Evolutionary conservation across 2,888 invertebrate genomes (phyloP), one percentile per base, ranked within the genome.

Genomic region (Cosmorhoe ocellata): DNA sequence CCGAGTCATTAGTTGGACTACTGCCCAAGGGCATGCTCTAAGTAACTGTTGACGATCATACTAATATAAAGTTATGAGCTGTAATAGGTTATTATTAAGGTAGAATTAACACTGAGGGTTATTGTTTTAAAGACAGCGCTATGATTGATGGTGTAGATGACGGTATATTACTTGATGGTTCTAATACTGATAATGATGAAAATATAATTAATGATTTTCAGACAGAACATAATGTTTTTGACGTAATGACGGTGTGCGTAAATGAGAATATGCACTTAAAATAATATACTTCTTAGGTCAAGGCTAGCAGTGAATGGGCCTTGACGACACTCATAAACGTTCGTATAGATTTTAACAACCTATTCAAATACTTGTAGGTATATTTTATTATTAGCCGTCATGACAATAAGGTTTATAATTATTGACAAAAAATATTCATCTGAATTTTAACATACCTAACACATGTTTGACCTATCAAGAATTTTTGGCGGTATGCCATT

Each of bases 81-180:
- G 64, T 84, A 84, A 84, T 82, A 81, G 77, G 66, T 81, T 84
- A 86, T 87, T 87, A 84, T 81, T 76, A 75, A 63, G 75, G 66
- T 66, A 67, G 77, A 79, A 83, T 87, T 85, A 83, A 83, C 82
- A 79, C 69, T 59, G 63, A 64, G 57, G 74, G 78, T 85, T 83
- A 87, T 88, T 88, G 86, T 88, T 87, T 87, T 85, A 85, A 81
- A 81, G 84, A 84, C 84, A 81, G 78, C 67, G 40, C 44, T 52
- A 59, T 85, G 85, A 87, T 87, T 83, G 76, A 88, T 87, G 79
- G 65, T 78, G 67, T 69, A 62, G 71, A 75, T 67, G 71, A 71
- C 68, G 56, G 42, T 13, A 11, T 8, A 52, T 47, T 51, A 50
- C 39, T 30, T 36, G 47, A 49, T 45, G 38, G 33, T 41, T 36